Evolutionary conservation across 1,140 invertebrate genomes (phyloP).

Genomic region (Homalodisca vitripennis): DNA sequence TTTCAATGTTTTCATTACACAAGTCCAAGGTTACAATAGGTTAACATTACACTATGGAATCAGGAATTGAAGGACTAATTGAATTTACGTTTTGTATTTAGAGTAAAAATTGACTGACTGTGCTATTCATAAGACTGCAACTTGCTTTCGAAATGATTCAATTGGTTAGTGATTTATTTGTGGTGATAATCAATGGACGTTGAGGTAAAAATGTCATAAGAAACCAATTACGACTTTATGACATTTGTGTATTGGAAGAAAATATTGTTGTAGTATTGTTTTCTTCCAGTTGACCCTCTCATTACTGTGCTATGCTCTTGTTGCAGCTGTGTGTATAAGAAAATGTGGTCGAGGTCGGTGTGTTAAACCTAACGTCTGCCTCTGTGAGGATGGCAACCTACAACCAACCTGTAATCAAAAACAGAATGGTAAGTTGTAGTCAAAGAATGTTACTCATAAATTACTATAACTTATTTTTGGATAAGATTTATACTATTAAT

Average conservation of each 20-base stretch:
- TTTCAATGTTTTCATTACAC: too few species aligned
- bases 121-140: too few species aligned
- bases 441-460: not conserved
- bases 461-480: not conserved
- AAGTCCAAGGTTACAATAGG: too few species aligned
- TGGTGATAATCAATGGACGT: not conserved
- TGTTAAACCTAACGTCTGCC: slow-evolving; percentile 78
- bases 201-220: not conserved
- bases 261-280: not conserved
- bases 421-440: slow-evolving; percentile 1
- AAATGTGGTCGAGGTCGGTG: slow-evolving; percentile 73
- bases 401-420: slow-evolving; percentile 50
- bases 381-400: slow-evolving; percentile 65
- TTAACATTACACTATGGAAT: too few species aligned
- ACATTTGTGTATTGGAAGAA: not conserved
- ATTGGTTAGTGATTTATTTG: not conserved
- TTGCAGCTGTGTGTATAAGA: slow-evolving; percentile 72
- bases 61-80: too few species aligned
- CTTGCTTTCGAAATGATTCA: not conserved
- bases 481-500: not conserved
- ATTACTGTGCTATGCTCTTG: not conserved
- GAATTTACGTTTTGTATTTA: too few species aligned
- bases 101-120: too few species aligned
- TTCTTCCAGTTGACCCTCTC: not conserved
- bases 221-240: not conserved